Percentiles rank a stretch among this genome's conserved stretches.
These are phyloP conservation scores for Coracopsis vasa DNA, from an alignment of 2,113 vertebrate genomes.

Conservation along the genomic window DNA sequence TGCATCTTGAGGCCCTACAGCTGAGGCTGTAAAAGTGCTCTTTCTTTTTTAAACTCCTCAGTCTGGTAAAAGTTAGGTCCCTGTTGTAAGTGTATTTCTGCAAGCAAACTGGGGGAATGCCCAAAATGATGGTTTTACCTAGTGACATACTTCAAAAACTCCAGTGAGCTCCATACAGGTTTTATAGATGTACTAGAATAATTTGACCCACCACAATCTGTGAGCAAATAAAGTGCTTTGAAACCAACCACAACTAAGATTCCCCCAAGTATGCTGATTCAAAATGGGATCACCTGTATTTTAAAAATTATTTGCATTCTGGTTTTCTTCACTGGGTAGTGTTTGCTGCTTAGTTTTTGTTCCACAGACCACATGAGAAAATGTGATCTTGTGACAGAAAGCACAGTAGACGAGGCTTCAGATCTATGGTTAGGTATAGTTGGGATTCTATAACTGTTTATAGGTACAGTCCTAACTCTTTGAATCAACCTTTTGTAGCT, in stretches of 20 bases:
- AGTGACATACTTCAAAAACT: background rate
- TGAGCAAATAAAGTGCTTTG: background rate
- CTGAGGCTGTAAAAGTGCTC: background rate
- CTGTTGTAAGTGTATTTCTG: background rate
- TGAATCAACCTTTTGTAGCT: background rate
- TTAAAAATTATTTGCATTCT: background rate
- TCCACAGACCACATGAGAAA: background rate
- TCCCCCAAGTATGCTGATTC: background rate
- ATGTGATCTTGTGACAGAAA: background rate
- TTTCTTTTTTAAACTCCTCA: background rate
- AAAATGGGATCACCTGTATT: background rate
- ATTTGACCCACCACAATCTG: background rate
- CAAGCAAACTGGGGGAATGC: background rate
- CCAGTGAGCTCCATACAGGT: background rate
- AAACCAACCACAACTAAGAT: background rate
- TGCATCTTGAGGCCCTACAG: background rate
- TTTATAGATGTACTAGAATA: background rate
- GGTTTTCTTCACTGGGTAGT: background rate
- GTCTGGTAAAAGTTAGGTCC: background rate
- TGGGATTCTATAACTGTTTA: background rate
- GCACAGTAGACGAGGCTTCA: background rate
- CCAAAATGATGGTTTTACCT: background rate
- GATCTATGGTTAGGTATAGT: background rate
- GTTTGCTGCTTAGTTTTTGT: background rate
- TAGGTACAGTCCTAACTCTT: background rate